phyloP scores from a whole-genome alignment of 1,140 invertebrate genomes.

The Drosophila sturtevanti region DNA sequence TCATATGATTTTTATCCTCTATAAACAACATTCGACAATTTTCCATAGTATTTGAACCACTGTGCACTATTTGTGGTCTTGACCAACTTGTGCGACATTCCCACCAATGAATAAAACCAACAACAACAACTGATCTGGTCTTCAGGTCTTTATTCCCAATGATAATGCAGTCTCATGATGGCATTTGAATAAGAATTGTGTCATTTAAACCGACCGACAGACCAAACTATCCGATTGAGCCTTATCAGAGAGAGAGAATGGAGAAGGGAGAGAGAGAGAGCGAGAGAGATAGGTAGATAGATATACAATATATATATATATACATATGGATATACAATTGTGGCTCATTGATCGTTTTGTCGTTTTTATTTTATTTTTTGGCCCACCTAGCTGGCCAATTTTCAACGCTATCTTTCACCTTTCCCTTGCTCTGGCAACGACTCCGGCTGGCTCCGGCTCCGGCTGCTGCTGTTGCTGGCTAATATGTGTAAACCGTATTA shows the following conservation, averaged over 20 bases:
- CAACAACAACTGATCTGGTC: background rate
- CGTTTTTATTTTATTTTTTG: slow-evolving; percentile 19
- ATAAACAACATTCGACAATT: no score
- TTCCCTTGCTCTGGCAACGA: slow-evolving; percentile 31
- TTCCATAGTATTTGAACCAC: slow-evolving; percentile 9
- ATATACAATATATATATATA: no score
- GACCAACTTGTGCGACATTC: slow-evolving; percentile 64
- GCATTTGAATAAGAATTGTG: slow-evolving; percentile 81
- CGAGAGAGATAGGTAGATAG: background rate
- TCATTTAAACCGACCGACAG: slow-evolving; percentile 58
- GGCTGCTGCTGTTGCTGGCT: slow-evolving; percentile 49
- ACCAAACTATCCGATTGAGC: slow-evolving; percentile 21
- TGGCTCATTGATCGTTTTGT: slow-evolving; percentile 52
- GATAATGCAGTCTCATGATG: slow-evolving; percentile 72
- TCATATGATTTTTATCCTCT: background rate
- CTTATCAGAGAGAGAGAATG: slow-evolving; percentile 54
- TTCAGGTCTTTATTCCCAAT: slow-evolving; percentile 20
- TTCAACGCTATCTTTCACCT: slow-evolving; percentile 69
- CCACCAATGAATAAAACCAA: slow-evolving; percentile 36
- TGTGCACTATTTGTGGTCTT: slow-evolving; percentile 40
- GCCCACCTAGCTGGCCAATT: slow-evolving; percentile 62
- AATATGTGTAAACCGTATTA: slow-evolving; percentile 82
- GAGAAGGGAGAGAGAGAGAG: slow-evolving; percentile 1
- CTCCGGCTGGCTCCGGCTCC: slow-evolving; percentile 6
- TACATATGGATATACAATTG: slow-evolving; percentile 47